Evolutionary conservation across 1,140 invertebrate genomes (phyloP).

Genomic region (Coboldia fuscipes): DNA sequence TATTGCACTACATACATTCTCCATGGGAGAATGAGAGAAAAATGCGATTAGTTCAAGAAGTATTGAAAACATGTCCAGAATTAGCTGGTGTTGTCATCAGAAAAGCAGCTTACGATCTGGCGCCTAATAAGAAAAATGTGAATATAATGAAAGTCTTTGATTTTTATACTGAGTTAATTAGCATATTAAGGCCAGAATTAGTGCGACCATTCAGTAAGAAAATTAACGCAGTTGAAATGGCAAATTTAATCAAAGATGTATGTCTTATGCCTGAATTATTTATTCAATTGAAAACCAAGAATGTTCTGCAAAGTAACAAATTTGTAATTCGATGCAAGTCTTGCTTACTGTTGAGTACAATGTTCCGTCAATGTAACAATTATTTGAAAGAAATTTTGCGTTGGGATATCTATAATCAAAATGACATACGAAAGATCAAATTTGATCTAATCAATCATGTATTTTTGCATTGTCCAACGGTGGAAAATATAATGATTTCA

Average conservation of each 20-base stretch:
- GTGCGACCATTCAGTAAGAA: conserved; percentile 15
- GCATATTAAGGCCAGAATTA: conserved; percentile 12
- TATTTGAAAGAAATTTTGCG: conserved; percentile 11
- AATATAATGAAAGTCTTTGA: conserved; percentile 3
- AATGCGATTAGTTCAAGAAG: conserved; percentile 36
- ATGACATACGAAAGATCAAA: conserved; percentile 14
- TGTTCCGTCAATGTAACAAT: conserved; percentile 18
- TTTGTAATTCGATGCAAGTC: conserved; percentile 8
- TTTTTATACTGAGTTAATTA: conserved; percentile 11
- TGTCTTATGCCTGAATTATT: conserved; percentile 14
- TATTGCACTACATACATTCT: conserved; percentile 9
- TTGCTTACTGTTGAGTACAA: conserved; percentile 10
- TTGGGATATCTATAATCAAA: conserved; percentile 10
- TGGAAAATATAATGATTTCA: conserved; percentile 13
- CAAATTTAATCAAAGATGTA: conserved; percentile 15
- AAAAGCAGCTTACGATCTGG: conserved; percentile 8
- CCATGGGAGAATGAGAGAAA: conserved; percentile 27
- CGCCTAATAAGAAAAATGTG: conserved; percentile 3
- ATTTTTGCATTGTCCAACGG: conserved; percentile 13
- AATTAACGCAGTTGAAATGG: conserved; percentile 15
- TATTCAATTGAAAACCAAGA: conserved; percentile 8
- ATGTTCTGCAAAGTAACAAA: conserved; percentile 4
- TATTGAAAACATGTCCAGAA: conserved; percentile 46
- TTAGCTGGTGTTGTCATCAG: conserved; percentile 37
- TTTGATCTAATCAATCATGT: conserved; percentile 19